Evolutionary conservation across 2,797 vertebrate species (phyloP).

Genomic region (Phylloscopus collybita): DNA sequence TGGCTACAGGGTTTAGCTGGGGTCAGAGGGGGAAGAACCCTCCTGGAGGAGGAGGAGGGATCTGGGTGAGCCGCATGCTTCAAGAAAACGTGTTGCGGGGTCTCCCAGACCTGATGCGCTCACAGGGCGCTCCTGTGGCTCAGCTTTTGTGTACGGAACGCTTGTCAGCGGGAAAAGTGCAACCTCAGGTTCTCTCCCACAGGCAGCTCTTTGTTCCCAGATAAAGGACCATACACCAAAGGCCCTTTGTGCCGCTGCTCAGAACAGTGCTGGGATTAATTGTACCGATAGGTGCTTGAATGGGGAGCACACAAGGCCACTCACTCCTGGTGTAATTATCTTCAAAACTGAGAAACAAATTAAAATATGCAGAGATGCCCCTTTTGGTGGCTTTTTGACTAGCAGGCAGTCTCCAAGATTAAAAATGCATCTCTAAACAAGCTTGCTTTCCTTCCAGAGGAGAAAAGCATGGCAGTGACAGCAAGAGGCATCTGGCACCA

Average conservation of each 20-base stretch:
- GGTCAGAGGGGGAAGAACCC: neutral
- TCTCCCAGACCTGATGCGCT: neutral
- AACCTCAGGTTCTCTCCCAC: conserved; percentile 74
- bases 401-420: neutral
- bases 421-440: neutral
- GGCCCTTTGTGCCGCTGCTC: conserved; percentile 74
- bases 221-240: conserved; percentile 73
- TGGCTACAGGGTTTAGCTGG: neutral
- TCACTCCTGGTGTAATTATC: conserved; percentile 63
- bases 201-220: conserved; percentile 74
- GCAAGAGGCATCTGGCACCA: neutral
- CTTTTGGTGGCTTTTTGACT: conserved; percentile 22
- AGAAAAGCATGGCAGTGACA: neutral
- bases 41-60: neutral
- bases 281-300: conserved; percentile 75
- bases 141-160: conserved; percentile 67
- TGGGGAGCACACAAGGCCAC: conserved; percentile 16
- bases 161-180: conserved; percentile 76
- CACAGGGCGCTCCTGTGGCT: conserved; percentile 23
- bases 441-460: neutral
- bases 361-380: conserved; percentile 5
- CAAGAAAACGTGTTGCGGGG: neutral
- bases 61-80: neutral
- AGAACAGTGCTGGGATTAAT: conserved; percentile 72
- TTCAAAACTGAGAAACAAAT: conserved; percentile 50